Base-by-base conservation (phyloP, 2,888 invertebrate species). In the Leucoma salicis region DNA sequence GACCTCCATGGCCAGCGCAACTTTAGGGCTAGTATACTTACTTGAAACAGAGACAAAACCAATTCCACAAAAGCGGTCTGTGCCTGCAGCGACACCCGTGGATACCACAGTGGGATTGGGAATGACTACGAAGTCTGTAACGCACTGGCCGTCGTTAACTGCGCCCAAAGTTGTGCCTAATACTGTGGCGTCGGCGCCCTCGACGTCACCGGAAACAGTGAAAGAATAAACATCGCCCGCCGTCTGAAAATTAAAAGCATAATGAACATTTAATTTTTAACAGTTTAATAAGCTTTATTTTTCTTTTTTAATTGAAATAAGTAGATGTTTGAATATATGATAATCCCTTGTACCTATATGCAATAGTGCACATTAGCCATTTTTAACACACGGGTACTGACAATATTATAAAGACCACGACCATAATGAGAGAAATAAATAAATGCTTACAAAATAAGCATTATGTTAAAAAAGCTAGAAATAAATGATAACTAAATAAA, bases 61-160 rank as follows among this genome's bases (percentile, higher is more conserved):
- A 44, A 94, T 84, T 0, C 95, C 95, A 66, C 96, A 96, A 81
- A 95, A 95, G 31, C 95, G 88, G 66, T 96, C 95, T 1, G 91
- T 90, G 46, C 88, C 82, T 31, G 76, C 74, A 6, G 66, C 66
- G 31, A 70, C 73, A 32, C 89, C 88, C 10, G 87, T 88, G 29
- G 90, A 70, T 0, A 57, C 72, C 12, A 81, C 74, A 0, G 60
- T 74, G 0, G 95, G 93, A 74, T 93, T 92, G 2, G 95, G 94
- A 57, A 96, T 93, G 3, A 95, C 91, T 7, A 96, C 91, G 66
- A 93, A 96, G 81, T 95, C 95, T 0, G 92, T 92, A 32, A 88
- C 91, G 64, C 96, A 96, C 1, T 80, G 83, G 6, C 79, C 85
- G 29, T 92, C 93, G 65, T 90, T 91, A 11, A 91, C 82, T 0